Percentiles rank a stretch among this genome's conserved stretches.
Evolutionary conservation across 2,797 vertebrate species (phyloP).

Genomic region (Mus minutoides): DNA sequence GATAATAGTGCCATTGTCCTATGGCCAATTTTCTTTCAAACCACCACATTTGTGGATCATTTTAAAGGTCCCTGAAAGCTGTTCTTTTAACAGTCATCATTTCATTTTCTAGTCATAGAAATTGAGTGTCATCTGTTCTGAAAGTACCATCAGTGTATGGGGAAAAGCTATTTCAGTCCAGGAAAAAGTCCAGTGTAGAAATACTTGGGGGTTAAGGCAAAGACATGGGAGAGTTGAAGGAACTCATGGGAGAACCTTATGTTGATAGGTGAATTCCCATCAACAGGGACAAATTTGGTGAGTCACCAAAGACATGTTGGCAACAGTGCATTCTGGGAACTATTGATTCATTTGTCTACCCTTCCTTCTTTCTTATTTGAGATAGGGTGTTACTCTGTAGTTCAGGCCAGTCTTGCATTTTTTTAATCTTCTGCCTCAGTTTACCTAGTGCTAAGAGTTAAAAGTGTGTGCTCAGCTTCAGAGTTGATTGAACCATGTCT

Average conservation of each 20-base stretch:
- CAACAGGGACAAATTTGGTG: neutral
- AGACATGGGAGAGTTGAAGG: neutral
- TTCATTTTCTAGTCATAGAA: neutral
- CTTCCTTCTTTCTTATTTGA: neutral
- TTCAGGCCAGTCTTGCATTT: neutral
- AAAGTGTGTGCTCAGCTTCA: neutral
- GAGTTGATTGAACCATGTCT: conserved; percentile 6
- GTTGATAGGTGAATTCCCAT: neutral
- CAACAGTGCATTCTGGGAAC: neutral
- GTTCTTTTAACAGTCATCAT: neutral
- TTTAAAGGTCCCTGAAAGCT: conserved; percentile 18
- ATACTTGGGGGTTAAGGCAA: neutral
- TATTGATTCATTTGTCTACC: no score
- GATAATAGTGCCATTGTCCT: neutral
- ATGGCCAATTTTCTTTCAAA: no score
- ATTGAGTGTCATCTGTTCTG: neutral
- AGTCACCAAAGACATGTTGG: no score
- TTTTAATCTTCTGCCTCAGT: no score
- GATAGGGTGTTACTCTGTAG: neutral
- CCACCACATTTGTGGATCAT: neutral
- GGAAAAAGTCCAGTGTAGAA: neutral
- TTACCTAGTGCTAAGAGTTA: neutral
- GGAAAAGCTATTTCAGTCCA: neutral
- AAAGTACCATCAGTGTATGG: neutral
- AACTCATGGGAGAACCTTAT: neutral